Conservation (phyloP, 2,888 invertebrate species). For the Eurytoma adleriae region DNA sequence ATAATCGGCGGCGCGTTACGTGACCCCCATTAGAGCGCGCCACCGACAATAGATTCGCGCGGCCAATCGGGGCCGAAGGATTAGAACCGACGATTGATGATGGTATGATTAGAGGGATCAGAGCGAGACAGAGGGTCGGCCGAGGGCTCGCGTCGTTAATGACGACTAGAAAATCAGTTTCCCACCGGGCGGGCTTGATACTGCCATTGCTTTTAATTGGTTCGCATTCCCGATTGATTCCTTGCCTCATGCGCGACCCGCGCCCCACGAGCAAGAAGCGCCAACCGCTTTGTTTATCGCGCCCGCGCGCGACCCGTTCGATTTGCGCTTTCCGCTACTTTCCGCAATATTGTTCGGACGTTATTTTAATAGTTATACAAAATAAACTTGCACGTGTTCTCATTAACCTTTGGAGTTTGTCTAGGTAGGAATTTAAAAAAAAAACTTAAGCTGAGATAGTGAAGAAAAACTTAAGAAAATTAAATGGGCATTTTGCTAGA, state of each 20-base stretch:
- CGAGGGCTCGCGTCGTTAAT: conserved; percentile 24
- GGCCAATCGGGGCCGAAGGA: conserved; percentile 47
- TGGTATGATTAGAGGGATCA: conserved; percentile 50
- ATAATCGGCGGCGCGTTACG: background rate
- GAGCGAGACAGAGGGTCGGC: conserved; percentile 2
- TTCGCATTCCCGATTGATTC: conserved; percentile 41
- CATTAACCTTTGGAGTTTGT: no score
- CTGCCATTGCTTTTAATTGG: conserved; percentile 49
- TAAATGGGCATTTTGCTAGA: no score
- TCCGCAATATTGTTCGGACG: no score
- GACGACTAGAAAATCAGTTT: conserved; percentile 56
- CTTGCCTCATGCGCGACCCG: conserved; percentile 1
- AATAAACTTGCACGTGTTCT: no score
- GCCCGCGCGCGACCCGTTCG: no score
- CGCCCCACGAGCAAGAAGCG: background rate
- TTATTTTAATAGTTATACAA: no score
- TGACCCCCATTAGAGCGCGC: conserved; percentile 4
- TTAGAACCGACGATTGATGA: conserved; percentile 53
- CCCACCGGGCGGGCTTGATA: conserved; percentile 13
- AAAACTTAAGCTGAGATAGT: no score
- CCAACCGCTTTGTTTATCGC: no score
- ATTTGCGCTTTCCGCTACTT: no score
- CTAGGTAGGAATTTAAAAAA: no score
- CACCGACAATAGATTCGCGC: conserved; percentile 45
- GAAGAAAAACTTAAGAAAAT: no score